Evolutionary conservation across 2,113 vertebrate genomes (phyloP).

Genomic region (Apodemus speciosus): DNA sequence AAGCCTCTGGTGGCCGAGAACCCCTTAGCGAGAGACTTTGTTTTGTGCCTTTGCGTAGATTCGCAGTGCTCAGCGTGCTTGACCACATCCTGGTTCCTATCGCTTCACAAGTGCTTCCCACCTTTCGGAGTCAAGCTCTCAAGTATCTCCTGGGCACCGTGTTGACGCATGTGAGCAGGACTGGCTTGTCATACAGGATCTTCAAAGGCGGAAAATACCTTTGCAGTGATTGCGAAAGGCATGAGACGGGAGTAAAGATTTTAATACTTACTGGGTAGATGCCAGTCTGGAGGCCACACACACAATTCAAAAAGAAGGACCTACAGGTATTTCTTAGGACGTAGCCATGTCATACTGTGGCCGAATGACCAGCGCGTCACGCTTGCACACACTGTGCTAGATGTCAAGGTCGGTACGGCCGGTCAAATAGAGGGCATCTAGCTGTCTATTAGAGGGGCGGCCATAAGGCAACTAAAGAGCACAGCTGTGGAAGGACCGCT

Average conservation of each 20-base stretch:
- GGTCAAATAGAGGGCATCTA: background rate
- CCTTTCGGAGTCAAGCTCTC: background rate
- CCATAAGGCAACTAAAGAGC: background rate
- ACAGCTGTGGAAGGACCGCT: background rate
- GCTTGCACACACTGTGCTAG: background rate
- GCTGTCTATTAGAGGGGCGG: background rate
- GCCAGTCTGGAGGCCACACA: background rate
- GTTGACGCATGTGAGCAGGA: background rate
- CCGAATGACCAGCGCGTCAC: background rate
- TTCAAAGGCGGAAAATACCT: background rate
- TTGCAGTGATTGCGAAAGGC: background rate
- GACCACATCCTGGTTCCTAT: background rate
- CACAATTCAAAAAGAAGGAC: background rate
- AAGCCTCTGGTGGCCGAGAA: background rate
- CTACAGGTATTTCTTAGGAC: background rate
- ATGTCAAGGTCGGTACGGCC: background rate
- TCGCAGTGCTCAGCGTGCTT: background rate
- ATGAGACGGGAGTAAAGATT: background rate
- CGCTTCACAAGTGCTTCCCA: background rate
- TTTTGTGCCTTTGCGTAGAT: background rate
- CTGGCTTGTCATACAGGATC: background rate
- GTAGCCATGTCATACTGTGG: background rate
- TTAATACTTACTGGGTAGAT: background rate
- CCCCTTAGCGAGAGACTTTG: background rate
- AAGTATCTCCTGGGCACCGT: background rate